These are phyloP conservation scores for Chironomus riparius DNA, from an alignment of 2,888 invertebrate species.

Conservation along the genomic window DNA sequence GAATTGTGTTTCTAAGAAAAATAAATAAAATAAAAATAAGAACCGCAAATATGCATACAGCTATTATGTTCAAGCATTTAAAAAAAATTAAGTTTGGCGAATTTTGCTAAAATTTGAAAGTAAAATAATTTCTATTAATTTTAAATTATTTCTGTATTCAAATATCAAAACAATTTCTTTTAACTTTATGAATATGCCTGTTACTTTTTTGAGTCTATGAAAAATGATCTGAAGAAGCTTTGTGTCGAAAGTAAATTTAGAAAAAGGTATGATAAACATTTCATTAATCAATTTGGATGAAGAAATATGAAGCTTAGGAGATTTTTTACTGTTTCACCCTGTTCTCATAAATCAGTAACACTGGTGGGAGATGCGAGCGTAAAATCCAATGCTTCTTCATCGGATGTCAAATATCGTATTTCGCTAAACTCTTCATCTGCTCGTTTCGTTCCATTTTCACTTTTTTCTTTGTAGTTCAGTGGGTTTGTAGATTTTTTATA, in stretches of 20 bases:
- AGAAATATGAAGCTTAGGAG: neutral
- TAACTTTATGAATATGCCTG: neutral
- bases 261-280: conserved; percentile 1
- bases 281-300: conserved; percentile 1
- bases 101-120: too few species aligned
- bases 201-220: neutral
- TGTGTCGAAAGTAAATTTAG: neutral
- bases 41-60: too few species aligned
- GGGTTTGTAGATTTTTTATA: conserved; percentile 23
- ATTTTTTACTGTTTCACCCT: neutral
- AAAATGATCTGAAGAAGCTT: neutral
- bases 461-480: conserved; percentile 13
- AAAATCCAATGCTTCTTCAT: conserved; percentile 28
- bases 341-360: neutral
- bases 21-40: too few species aligned
- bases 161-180: neutral
- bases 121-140: too few species aligned
- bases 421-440: conserved; percentile 30
- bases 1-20: neutral
- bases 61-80: too few species aligned
- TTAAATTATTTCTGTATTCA: too few species aligned
- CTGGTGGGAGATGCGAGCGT: neutral
- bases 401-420: conserved; percentile 29
- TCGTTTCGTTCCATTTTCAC: neutral
- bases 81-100: too few species aligned